Conservation (phyloP, 2,113 vertebrate genomes). For the Stomatorhinus ivindoensis region DNA sequence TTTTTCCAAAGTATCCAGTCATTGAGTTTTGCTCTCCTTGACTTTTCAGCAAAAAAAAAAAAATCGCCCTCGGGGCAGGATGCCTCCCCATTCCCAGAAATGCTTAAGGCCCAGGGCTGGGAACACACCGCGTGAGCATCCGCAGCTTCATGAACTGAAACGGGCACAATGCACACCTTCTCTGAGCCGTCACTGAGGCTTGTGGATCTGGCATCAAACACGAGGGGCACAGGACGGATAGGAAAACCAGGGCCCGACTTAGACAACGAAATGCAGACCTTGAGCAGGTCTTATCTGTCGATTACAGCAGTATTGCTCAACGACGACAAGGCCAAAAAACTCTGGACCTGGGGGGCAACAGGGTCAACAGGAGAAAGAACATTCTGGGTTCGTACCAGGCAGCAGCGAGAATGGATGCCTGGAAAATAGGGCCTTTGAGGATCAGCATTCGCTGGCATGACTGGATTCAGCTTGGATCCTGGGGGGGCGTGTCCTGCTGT, state of each 20-base stretch:
- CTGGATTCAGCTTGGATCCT: background rate
- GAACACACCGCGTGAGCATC: background rate
- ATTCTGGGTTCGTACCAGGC: background rate
- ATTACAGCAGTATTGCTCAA: background rate
- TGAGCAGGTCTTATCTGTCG: background rate
- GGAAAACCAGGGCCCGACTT: background rate
- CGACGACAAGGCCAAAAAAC: background rate
- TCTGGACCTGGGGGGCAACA: background rate
- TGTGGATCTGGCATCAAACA: background rate
- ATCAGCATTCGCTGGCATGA: background rate
- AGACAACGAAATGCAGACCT: background rate
- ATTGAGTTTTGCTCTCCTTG: background rate
- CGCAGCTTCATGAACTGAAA: background rate
- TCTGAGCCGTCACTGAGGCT: background rate
- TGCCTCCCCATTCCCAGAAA: background rate
- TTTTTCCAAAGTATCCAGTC: background rate
- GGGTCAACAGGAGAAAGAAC: background rate
- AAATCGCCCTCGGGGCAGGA: background rate
- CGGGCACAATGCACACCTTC: background rate
- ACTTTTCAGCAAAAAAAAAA: background rate
- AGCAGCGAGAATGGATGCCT: background rate
- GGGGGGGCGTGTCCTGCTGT: background rate
- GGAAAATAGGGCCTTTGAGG: background rate
- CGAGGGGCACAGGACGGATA: background rate
- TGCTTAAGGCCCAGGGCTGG: background rate